Base-by-base conservation (phyloP, 1,140 invertebrate species). In the Gonioctena quinquepunctata region DNA sequence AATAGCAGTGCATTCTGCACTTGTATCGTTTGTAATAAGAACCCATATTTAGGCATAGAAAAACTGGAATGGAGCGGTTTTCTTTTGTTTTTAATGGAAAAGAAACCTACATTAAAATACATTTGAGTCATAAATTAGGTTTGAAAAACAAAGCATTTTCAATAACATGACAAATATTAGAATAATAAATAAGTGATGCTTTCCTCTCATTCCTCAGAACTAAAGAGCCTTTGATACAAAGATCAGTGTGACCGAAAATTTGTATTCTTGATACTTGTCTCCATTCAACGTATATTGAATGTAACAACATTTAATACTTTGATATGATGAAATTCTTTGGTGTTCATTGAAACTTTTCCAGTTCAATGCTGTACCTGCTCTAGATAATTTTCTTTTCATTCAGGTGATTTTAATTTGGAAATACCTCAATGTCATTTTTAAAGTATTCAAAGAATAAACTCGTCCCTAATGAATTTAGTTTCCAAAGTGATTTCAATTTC, bases 141-240 rank as follows among this genome's bases (percentile, higher is more conserved):
- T 54, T 21, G 18, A 54, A 5, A 54, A 54, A 54, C 11, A 54
- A 54, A 54, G 52, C 52, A 54, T 23, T 54, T 54, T 54, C 19
- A 54, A 54, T 18, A 54, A 21, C 52, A 54, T 54, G 18, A 54
- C 52, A 54, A 54, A 54, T 54, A 54, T 54, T 21, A 54, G 52
- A 54, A 54, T 54, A 21, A 54, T 54, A 11, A 54, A 54, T 11
- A 54, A 54, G 52, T 54, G 22, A 54, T 54, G 19, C 52, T 54
- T 18, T 54, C 52, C 52, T 54, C 19, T 54, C 19, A 42, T 42
- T 42, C 33, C 16, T 11, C 2, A 42, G 11, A 42, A 42, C 16
- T 13, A 42, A 42, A 2, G 33, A 42, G 11, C 11, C 52, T 54
- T 54, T 54, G 19, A n/a, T n/a, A 54, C 18, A 54, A 54, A 54